A percentile compares a stretch with the other conserved stretches of the same genome.
Conservation (phyloP, 2,113 vertebrate genomes). For the Trogon melanurus region DNA sequence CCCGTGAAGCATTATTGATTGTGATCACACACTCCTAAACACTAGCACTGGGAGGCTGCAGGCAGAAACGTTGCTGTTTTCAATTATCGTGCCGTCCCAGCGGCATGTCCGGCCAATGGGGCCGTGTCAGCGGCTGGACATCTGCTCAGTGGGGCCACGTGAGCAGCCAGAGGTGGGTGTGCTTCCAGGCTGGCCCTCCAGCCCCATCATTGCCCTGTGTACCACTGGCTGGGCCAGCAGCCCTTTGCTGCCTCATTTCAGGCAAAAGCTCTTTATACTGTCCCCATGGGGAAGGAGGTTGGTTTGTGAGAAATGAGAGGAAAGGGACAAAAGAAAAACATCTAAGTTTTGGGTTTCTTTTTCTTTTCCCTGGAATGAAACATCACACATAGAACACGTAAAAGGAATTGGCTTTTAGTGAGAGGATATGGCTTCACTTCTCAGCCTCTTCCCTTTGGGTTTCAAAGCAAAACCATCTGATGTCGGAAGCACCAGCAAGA, state of each 20-base stretch:
- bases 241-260: not conserved
- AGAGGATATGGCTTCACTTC: not conserved
- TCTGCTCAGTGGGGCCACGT: slow-evolving; percentile 16
- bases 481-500: not conserved
- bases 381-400: not conserved
- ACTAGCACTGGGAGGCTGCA: not conserved
- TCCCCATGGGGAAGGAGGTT: not conserved
- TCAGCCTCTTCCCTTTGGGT: not conserved
- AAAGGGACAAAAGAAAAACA: not conserved
- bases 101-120: slow-evolving; percentile 60
- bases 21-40: not conserved
- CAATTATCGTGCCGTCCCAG: slow-evolving; percentile 80
- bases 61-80: slow-evolving; percentile 75
- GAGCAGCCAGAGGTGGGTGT: not conserved
- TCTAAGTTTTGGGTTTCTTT: not conserved
- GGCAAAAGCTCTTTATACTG: not conserved
- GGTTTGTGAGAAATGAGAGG: not conserved
- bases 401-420: not conserved
- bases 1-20: slow-evolving; percentile 18
- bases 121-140: slow-evolving; percentile 74
- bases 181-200: not conserved
- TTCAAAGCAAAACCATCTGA: not conserved
- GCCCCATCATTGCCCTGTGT: rapidly evolving
- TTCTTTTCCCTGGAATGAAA: not conserved
- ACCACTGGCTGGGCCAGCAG: not conserved